phyloP scores from a whole-genome alignment of 2,797 vertebrate species.

The Tachyglossus aculeatus region DNA sequence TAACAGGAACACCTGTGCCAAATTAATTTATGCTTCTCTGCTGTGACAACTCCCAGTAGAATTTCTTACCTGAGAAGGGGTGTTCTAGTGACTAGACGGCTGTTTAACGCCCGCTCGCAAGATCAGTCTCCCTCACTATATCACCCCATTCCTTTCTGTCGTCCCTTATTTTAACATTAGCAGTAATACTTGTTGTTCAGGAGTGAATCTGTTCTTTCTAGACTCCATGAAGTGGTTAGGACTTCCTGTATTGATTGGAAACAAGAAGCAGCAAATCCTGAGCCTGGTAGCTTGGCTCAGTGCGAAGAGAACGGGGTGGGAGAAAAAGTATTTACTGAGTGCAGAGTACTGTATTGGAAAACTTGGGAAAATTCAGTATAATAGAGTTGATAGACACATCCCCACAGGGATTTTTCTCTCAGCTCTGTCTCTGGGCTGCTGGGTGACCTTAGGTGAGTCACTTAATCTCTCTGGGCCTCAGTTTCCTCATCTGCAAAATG shows the following conservation, averaged over 20 bases:
- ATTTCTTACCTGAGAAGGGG: conserved; percentile 60
- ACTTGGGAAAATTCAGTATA: no score
- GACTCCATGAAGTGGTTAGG: conserved; percentile 1
- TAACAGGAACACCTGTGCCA: conserved; percentile 65
- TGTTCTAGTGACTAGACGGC: conserved; percentile 56
- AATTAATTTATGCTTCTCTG: conserved; percentile 66
- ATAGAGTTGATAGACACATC: no score
- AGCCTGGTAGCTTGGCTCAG: no score
- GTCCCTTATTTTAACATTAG: conserved; percentile 12
- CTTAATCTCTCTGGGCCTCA: neutral
- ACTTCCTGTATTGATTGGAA: conserved; percentile 21
- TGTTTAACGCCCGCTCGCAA: neutral
- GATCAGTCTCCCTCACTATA: neutral
- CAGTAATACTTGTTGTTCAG: conserved; percentile 3
- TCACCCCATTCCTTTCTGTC: neutral
- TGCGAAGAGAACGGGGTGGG: no score
- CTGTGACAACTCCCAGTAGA: conserved; percentile 66
- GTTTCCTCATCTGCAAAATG: neutral
- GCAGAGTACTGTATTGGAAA: no score
- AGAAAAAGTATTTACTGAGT: no score
- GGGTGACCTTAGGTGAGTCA: neutral
- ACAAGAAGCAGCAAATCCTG: neutral
- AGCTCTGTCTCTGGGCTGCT: no score
- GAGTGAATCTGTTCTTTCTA: conserved; percentile 19
- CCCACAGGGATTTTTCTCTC: no score